Evolutionary conservation across 2,888 invertebrate genomes (phyloP).

Genomic region (Arrhopalites spinosus): DNA sequence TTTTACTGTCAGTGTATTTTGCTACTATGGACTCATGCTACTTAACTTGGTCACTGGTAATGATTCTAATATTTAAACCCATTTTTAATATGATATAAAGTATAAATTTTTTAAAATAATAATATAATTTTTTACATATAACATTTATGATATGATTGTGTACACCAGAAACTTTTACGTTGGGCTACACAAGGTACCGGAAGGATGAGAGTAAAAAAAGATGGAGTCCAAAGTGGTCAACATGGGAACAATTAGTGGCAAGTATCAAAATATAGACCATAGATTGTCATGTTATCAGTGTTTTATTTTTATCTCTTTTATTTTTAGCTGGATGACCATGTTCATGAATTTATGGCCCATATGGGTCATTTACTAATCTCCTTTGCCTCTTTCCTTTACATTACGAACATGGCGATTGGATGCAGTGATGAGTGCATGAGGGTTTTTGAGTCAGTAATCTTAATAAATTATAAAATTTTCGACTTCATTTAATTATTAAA

Average conservation of each 20-base stretch:
- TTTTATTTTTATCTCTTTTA: not conserved
- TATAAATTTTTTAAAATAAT: too few relatives aligned
- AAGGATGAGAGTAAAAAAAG: not conserved
- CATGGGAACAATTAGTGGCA: not conserved
- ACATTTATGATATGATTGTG: too few relatives aligned
- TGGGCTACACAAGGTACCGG: not conserved
- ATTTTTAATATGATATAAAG: too few relatives aligned
- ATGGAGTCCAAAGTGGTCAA: not conserved
- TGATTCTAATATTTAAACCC: too few relatives aligned
- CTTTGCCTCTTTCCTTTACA: slow-evolving; percentile 3
- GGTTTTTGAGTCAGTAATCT: not conserved
- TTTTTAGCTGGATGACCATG: not conserved
- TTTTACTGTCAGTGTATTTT: not conserved
- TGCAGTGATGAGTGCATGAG: slow-evolving; percentile 9
- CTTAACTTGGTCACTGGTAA: not conserved
- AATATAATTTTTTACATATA: too few relatives aligned
- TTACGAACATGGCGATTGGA: not conserved
- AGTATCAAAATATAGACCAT: too few relatives aligned
- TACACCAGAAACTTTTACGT: not conserved
- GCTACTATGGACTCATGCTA: not conserved
- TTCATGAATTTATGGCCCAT: slow-evolving; percentile 6
- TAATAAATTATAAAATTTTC: too few relatives aligned
- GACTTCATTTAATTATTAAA: too few relatives aligned
- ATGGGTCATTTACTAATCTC: not conserved
- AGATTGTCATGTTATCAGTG: too few relatives aligned